A percentile compares a stretch with the other conserved stretches of the same genome.
Conservation (phyloP, 1,140 invertebrate genomes). For the Homalodisca vitripennis region DNA sequence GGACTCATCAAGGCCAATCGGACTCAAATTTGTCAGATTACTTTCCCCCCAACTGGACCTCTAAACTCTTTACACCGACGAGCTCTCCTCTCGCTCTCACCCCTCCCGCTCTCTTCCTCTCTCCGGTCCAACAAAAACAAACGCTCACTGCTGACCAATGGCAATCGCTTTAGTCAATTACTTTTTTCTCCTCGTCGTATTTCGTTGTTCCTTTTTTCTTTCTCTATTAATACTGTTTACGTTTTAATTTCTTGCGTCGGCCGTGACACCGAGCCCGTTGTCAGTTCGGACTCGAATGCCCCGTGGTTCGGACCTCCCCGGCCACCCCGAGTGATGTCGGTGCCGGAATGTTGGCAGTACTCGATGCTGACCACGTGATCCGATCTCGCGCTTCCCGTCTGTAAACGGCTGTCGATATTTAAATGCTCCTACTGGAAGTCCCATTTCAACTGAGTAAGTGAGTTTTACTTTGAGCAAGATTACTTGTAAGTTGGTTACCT, state of each 20-base stretch:
- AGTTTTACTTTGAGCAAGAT: background rate
- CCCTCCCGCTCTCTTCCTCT: slow-evolving; percentile 29
- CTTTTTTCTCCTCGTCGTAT: slow-evolving; percentile 27
- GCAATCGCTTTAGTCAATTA: slow-evolving; percentile 30
- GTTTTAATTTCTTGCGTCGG: slow-evolving; percentile 28
- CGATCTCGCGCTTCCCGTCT: background rate
- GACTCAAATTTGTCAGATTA: slow-evolving; percentile 5
- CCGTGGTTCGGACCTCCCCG: background rate
- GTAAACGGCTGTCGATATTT: background rate
- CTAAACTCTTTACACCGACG: slow-evolving; percentile 27
- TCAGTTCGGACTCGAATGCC: background rate
- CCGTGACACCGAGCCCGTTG: background rate
- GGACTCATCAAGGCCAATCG: no score
- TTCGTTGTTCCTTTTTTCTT: slow-evolving; percentile 27
- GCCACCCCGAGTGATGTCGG: background rate
- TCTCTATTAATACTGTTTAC: slow-evolving; percentile 30
- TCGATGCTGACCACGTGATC: no score
- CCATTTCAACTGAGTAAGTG: slow-evolving; percentile 16
- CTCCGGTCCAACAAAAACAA: slow-evolving; percentile 30
- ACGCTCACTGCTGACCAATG: slow-evolving; percentile 20
- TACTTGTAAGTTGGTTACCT: no score
- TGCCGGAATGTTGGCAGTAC: background rate
- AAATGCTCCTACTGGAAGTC: slow-evolving; percentile 22
- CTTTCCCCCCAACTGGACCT: slow-evolving; percentile 10
- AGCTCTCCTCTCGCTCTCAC: background rate